Base-by-base conservation (phyloP, 2,113 vertebrate species). In the Austrofundulus limnaeus region DNA sequence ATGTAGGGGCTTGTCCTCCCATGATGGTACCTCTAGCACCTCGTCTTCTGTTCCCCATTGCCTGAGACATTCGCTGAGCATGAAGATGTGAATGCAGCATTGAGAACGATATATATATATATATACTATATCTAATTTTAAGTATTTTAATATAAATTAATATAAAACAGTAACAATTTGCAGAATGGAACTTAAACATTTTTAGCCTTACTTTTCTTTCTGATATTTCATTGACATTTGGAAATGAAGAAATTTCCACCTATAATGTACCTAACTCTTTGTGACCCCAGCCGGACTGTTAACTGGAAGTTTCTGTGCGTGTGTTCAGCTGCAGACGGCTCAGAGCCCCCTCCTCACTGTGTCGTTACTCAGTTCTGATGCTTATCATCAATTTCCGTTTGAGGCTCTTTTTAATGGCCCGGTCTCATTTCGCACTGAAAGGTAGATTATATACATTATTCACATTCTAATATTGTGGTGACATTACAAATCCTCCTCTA, bases 371-470 rank as follows among this genome's bases (percentile, higher is more conserved):
- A 5, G 67, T 61, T 61, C 67, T 42, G 68, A 78, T 67, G 50
- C 73, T 78, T 75, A 67, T 80, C 69, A 69, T 78, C 77, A 63
- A 63, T 79, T 78, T 81, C 70, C 67, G 53, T 72, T 61, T 57
- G 57, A 9, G 66, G 67, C 74, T 41, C 75, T 77, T 52, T 73
- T 66, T 61, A 72, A 85, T 70, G 57, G 62, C 51, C 52, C 12
- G 2, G 54, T 34, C 37, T 81, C 56, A 61, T 75, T 80, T 66
- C 10, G 2, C 25, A 2, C 64, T 61, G 70, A 66, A 68, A 82
- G 70, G 70, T 74, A 53, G 72, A 84, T 86, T 75, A 60, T 73
- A 82, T 86, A 72, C 76, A 85, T 85, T 86, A 86, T 88, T 89
- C 84, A 88, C 82, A 75, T 49, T 76, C 55, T 81, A 80, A 89